phyloP scores from a whole-genome alignment of 2,113 vertebrate genomes.

The Pseudopipra pipra region DNA sequence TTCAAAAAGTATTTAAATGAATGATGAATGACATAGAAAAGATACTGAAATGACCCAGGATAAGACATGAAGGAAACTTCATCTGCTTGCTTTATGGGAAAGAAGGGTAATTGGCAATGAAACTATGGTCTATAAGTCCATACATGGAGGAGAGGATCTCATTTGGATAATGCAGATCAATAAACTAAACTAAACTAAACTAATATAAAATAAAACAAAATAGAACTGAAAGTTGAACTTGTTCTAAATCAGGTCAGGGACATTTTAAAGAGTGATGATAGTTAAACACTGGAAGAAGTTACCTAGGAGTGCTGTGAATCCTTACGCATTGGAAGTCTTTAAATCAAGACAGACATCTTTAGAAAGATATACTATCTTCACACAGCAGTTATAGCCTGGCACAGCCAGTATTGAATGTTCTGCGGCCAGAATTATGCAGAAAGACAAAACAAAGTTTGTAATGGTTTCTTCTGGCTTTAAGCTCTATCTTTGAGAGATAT shows the following conservation, averaged over 20 bases:
- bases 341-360: constrained; percentile 31
- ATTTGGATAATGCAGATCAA: neutral
- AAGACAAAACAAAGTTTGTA: neutral
- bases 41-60: neutral
- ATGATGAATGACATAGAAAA: neutral
- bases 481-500: neutral
- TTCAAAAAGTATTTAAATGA: neutral
- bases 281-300: constrained; percentile 24
- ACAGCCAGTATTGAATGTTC: neutral
- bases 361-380: constrained; percentile 15
- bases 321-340: constrained; percentile 18
- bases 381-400: neutral
- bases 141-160: neutral
- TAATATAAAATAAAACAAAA: neutral
- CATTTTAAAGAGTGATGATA: neutral
- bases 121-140: neutral
- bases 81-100: neutral
- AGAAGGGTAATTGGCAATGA: neutral
- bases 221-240: neutral
- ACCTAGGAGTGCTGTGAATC: constrained; percentile 2
- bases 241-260: neutral
- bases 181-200: neutral
- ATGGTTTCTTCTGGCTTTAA: neutral
- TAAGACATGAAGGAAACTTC: neutral
- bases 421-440: neutral